A percentile compares a stretch with the other conserved stretches of the same genome.
These are phyloP conservation scores for Neocrepidodera transversa DNA, from an alignment of 2,888 invertebrate genomes.

Conservation along the genomic window DNA sequence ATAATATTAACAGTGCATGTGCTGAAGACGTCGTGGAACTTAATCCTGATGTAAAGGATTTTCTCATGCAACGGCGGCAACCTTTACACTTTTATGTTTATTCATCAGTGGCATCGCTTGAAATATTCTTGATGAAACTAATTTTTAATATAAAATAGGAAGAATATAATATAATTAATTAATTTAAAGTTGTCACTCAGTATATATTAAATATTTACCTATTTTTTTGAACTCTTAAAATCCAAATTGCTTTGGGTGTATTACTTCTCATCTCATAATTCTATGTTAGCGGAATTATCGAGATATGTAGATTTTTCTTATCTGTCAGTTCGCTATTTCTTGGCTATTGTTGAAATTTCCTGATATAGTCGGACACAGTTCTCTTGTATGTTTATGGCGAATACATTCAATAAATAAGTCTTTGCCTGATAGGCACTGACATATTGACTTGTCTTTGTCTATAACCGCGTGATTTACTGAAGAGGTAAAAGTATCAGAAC, in stretches of 20 bases:
- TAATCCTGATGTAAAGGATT: constrained; percentile 1
- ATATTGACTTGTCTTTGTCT: constrained; percentile 47
- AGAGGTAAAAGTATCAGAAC: constrained; percentile 28
- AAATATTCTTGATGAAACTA: not conserved
- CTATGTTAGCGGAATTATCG: constrained; percentile 14
- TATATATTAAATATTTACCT: no score
- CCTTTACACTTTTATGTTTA: no score
- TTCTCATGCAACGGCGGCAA: constrained; percentile 6
- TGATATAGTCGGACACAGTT: constrained; percentile 40
- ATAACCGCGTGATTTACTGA: constrained; percentile 43
- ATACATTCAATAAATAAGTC: constrained; percentile 46
- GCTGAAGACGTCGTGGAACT: constrained; percentile 13
- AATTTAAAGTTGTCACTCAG: no score
- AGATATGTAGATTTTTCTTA: constrained; percentile 21
- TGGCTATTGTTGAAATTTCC: constrained; percentile 31
- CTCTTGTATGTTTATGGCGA: constrained; percentile 41
- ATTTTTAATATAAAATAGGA: no score
- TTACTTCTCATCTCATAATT: not conserved
- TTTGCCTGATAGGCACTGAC: constrained; percentile 42
- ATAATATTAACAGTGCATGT: constrained; percentile 17
- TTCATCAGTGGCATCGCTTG: not conserved
- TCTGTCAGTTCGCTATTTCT: constrained; percentile 23
- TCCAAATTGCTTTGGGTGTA: not conserved
- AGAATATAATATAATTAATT: no score
- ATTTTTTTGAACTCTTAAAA: no score